Evolutionary conservation across 1,140 invertebrate genomes (phyloP), one percentile per base, ranked within the genome.

Genomic region (Zaprionus africanus): DNA sequence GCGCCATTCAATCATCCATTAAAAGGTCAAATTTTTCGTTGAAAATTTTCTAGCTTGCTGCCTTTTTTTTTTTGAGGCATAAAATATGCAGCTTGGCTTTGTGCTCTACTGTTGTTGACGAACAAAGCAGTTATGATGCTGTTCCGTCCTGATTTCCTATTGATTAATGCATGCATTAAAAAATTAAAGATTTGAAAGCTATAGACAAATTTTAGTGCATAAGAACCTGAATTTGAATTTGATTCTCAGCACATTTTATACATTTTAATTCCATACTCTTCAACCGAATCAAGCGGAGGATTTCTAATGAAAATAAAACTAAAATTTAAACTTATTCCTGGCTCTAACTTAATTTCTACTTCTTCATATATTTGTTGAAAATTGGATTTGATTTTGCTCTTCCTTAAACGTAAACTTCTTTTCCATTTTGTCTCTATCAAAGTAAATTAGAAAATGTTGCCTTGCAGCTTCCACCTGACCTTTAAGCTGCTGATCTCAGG

Each of bases 1-100:
- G 77, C 38, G 31, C 31, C 67, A 76, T 51, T 76, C 53, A 46
- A 64, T 51, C 61, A 80, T 80, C 73, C 53, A 58, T 67, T 34
- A 24, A 41, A 41, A 41, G 49, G 54, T 22, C 15, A 41, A 5
- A 53, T 28, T 66, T 49, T 36, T 24, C 17, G 19, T 4, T 22
- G 15, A 24, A 62, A 66, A 51, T 60, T 58, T 36, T 43, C 51
- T 77, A 31, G 60, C 49, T 68, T 66, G 51, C 3, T 38, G 19
- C 19, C n/a, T 41, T 57, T 69, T 53, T 43, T 57, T 69, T 53
- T 43, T 36, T 19, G 22, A 22, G n/a, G 61, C 56, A 59, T 73
- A 26, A 73, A 66, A 73, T 73, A 66, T 73, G 56, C 63, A 60
- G 38, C 15, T 49, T 73, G 15, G 24, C 34, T 54, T 66, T 73